These are phyloP conservation scores for Bembecia ichneumoniformis DNA, from an alignment of 2,888 invertebrate species.

Conservation along the genomic window DNA sequence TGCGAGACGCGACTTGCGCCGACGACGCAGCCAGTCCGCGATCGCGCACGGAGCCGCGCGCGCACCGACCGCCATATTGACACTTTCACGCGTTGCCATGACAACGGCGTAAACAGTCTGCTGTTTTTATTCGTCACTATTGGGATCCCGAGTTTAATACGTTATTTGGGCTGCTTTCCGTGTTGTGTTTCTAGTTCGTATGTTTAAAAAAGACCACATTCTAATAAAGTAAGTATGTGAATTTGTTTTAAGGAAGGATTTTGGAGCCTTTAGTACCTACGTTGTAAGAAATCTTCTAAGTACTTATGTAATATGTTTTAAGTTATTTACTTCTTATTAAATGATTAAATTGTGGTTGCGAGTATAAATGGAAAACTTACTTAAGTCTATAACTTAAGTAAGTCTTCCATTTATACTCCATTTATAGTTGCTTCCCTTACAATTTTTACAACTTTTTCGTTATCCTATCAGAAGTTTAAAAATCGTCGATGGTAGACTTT, in stretches of 20 bases:
- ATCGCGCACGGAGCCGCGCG: constrained; percentile 53
- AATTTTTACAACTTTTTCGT: too few relatives aligned
- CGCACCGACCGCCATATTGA: constrained; percentile 59
- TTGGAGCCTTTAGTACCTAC: too few relatives aligned
- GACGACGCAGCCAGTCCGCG: constrained; percentile 51
- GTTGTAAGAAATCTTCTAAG: too few relatives aligned
- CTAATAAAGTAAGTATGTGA: constrained; percentile 16
- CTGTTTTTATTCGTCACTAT: neutral
- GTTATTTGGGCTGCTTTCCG: constrained; percentile 6
- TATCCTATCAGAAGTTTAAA: too few relatives aligned
- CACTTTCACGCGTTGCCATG: constrained; percentile 52
- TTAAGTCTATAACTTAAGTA: too few relatives aligned
- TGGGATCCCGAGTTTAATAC: constrained; percentile 12
- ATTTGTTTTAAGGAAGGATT: neutral
- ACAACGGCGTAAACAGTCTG: constrained; percentile 57
- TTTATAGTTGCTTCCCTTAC: too few relatives aligned
- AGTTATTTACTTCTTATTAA: too few relatives aligned
- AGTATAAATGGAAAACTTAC: too few relatives aligned
- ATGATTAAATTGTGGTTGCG: too few relatives aligned
- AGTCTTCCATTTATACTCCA: too few relatives aligned
- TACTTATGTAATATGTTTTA: too few relatives aligned
- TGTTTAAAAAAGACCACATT: constrained; percentile 4
- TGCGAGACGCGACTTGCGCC: constrained; percentile 34
- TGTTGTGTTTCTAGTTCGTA: constrained; percentile 12
- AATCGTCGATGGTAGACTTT: too few relatives aligned